phyloP scores from a whole-genome alignment of 2,888 invertebrate species.

The Thymelicus sylvestris region DNA sequence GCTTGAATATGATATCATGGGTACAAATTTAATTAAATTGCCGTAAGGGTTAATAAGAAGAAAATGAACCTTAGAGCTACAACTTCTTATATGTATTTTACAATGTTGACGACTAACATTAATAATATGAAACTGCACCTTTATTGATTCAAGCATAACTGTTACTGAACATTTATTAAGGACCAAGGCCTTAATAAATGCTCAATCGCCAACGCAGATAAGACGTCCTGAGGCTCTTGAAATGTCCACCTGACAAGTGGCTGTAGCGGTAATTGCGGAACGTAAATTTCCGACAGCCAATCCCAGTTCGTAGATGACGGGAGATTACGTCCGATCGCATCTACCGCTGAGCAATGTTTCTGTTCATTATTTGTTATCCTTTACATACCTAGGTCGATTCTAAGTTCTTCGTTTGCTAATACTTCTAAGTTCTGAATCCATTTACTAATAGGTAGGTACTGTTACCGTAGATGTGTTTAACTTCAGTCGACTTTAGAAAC shows the following conservation, averaged over 20 bases:
- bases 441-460: no score
- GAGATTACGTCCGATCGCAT: slow-evolving; percentile 37
- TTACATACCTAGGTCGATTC: slow-evolving; percentile 4
- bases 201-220: slow-evolving; percentile 56
- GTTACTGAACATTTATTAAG: slow-evolving; percentile 30
- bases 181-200: slow-evolving; percentile 55
- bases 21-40: no score
- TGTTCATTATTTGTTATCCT: slow-evolving; percentile 34
- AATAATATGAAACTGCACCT: no score
- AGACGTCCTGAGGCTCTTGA: slow-evolving; percentile 58
- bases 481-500: no score
- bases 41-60: no score
- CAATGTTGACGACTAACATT: no score
- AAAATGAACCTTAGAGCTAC: no score
- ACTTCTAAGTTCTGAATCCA: not conserved
- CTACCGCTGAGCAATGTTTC: slow-evolving; percentile 38
- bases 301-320: slow-evolving; percentile 39
- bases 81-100: no score
- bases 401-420: no score
- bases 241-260: slow-evolving; percentile 58
- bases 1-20: no score
- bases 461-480: no score
- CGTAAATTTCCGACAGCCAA: slow-evolving; percentile 50
- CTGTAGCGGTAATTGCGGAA: slow-evolving; percentile 65
- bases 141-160: not conserved